Base-by-base conservation (phyloP, 2,797 vertebrate species). In the Silurus lanzhouensis region DNA sequence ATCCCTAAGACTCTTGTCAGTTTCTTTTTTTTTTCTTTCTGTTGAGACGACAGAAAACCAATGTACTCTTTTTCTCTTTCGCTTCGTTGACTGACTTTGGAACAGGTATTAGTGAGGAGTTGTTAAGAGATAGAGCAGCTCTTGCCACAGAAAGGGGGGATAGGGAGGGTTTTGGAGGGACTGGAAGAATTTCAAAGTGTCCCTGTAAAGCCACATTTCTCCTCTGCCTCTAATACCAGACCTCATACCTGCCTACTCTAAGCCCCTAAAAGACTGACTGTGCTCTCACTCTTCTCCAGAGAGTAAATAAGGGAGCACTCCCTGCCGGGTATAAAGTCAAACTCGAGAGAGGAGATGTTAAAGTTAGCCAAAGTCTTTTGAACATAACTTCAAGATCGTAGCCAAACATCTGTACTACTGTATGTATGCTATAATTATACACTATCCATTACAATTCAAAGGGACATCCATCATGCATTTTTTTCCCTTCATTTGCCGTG, bases 171-270 rank as follows among this genome's bases (percentile, higher is more conserved):
- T 86, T 86, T 81, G 87, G 83, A 84, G 48, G 85, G 74, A 84
- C 79, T 88, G 85, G 83, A 82, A 85, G 88, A 87, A 85, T 90
- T 90, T 90, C 87, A 90, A 89, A 89, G 90, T 87, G 88, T 89
- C 90, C 88, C 86, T 82, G 87, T 90, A 90, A 89, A 88, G 86
- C 88, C 90, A 89, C 86, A 83, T 83, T 82, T 80, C 90, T 89
- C 81, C 87, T 71, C 86, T 72, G 38, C 63, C 71, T 88, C 87
- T 88, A 89, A 90, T 87, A 89, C 87, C 88, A 83, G 81, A 80
- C 88, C 75, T 87, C 90, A 85, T 87, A 89, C 88, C 84, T 88
- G 83, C 87, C 83, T 88, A 63, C 76, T 78, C 68, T 77, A 87
- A 87, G 86, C 88, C 81, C 84, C 88, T 74, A 87, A 88, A 86